phyloP scores from a whole-genome alignment of 2,113 vertebrate species.

The Donacobius atricapilla region DNA sequence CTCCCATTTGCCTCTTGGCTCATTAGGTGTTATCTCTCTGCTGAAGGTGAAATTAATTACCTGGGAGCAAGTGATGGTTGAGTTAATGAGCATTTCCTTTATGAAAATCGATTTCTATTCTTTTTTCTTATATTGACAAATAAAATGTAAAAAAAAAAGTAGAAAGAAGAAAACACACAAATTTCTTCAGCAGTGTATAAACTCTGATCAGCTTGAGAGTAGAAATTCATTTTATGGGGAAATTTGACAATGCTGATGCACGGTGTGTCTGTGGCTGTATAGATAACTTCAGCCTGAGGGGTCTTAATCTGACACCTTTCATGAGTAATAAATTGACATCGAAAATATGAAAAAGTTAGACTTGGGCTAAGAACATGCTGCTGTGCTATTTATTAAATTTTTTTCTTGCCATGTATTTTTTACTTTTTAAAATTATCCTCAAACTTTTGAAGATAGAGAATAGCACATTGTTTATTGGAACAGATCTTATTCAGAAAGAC shows the following conservation, averaged over 20 bases:
- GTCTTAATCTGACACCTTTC: not conserved
- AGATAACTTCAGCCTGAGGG: not conserved
- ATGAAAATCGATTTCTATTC: not conserved
- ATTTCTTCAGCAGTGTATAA: not conserved
- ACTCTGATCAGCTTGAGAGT: not conserved
- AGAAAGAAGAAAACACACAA: fast-evolving
- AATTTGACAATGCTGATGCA: not conserved
- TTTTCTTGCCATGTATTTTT: not conserved
- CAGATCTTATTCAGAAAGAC: not conserved
- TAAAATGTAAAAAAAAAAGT: not conserved
- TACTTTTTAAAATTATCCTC: not conserved
- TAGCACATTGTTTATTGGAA: not conserved
- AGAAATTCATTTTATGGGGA: not conserved
- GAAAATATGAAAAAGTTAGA: not conserved
- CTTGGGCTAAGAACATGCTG: not conserved
- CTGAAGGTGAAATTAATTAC: not conserved
- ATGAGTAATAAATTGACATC: not conserved
- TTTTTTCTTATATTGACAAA: not conserved
- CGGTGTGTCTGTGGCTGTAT: not conserved
- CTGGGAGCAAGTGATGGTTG: not conserved
- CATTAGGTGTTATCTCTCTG: not conserved
- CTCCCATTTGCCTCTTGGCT: not conserved
- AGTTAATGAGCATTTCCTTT: not conserved
- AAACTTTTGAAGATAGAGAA: not conserved
- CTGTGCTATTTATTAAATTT: not conserved